A percentile compares a stretch with the other conserved stretches of the same genome.
These are phyloP conservation scores for Halocynthia aurantium DNA, from an alignment of 23 tunicate genomes.

Conservation along the genomic window DNA sequence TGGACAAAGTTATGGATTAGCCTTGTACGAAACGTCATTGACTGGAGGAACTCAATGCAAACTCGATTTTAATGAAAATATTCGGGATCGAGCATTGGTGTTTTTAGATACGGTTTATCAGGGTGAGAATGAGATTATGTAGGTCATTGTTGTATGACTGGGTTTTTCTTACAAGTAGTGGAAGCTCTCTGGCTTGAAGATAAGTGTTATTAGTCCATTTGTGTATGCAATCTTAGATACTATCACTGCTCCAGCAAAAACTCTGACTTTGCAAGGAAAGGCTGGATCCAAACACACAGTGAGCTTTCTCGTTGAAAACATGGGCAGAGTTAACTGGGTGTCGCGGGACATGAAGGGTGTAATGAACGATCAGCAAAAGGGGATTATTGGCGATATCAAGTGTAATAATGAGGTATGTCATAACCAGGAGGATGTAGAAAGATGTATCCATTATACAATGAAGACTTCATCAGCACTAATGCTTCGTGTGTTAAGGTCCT, in stretches of 20 bases:
- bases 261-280: not conserved
- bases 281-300: conserved; percentile 19
- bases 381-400: conserved; percentile 31
- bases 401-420: conserved; percentile 9
- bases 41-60: not conserved
- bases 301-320: conserved; percentile 40
- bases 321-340: conserved; percentile 39
- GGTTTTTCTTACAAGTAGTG: too few species aligned
- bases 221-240: not conserved
- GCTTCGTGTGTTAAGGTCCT: conserved; percentile 1
- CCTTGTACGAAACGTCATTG: conserved; percentile 1
- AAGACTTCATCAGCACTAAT: too few species aligned
- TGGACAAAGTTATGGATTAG: conserved; percentile 18
- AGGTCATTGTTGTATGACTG: not conserved
- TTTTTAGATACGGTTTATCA: conserved; percentile 14
- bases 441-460: too few species aligned
- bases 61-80: conserved; percentile 1
- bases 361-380: conserved; percentile 30
- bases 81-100: conserved; percentile 33
- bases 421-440: too few species aligned
- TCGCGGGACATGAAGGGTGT: conserved; percentile 1
- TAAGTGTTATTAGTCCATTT: not conserved
- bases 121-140: conserved; percentile 14
- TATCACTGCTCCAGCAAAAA: not conserved
- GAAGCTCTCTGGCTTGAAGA: too few species aligned